These are phyloP conservation scores for Engystomops pustulosus DNA, from an alignment of 2,113 vertebrate genomes.

Conservation along the genomic window DNA sequence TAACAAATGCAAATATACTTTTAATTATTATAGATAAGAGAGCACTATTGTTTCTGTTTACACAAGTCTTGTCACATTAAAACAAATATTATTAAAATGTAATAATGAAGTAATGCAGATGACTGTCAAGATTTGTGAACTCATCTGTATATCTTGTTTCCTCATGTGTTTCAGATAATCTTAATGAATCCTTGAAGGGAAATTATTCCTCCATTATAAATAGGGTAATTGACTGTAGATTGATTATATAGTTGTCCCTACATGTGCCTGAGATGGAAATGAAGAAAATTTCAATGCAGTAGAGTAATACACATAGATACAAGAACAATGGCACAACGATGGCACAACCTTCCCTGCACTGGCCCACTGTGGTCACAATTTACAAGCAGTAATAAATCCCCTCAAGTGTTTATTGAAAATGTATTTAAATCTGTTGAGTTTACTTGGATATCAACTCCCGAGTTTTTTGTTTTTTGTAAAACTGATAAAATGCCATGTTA, in stretches of 20 bases:
- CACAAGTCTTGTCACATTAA: slow-evolving; percentile 27
- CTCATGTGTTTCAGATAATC: background rate
- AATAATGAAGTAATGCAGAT: slow-evolving; percentile 11
- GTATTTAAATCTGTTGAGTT: background rate
- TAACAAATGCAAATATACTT: slow-evolving; percentile 1
- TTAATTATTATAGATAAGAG: slow-evolving; percentile 36
- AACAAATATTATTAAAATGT: slow-evolving; percentile 38
- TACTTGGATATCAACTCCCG: no score
- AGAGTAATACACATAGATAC: background rate
- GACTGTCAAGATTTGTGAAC: slow-evolving; percentile 7
- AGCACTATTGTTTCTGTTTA: background rate
- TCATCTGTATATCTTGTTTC: slow-evolving; percentile 18
- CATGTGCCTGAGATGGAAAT: background rate
- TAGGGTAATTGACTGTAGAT: slow-evolving; percentile 7
- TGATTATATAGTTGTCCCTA: background rate
- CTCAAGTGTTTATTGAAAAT: background rate
- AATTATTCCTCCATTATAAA: slow-evolving; percentile 25
- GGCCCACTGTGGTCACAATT: no score
- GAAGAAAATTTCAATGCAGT: background rate
- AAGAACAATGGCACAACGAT: no score
- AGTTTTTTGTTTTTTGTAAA: no score
- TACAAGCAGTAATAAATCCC: no score
- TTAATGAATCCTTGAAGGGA: slow-evolving; percentile 19
- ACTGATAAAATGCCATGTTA: no score
- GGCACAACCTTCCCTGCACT: no score